Evolutionary conservation across 2,888 invertebrate species (phyloP), one percentile per base, ranked within the genome.

Genomic region (Trachelus troglodyta): DNA sequence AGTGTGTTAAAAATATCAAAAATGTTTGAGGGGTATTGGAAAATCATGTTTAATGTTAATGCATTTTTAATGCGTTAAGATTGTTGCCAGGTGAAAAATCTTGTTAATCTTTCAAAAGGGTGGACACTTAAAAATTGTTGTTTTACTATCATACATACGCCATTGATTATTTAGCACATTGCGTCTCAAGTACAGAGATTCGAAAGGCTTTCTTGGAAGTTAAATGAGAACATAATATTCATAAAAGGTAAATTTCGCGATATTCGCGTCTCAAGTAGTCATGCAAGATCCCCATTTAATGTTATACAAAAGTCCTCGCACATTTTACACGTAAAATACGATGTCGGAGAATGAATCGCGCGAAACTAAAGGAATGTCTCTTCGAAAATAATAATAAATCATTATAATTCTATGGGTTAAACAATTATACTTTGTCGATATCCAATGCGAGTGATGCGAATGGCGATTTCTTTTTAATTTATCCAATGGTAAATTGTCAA

Each of bases 341-440:
- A 71, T 12, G 69, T 69, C 15, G 71, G 4, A 23, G 34, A 31
- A 31, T 9, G 15, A 71, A 33, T 31, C 33, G 71, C 71, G 71
- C 31, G 34, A 71, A 71, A 34, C 31, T 71, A 71, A 71, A 71
- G 71, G 71, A 71, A 71, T 71, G 71, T 71, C 71, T 71, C 71
- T 31, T 71, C 71, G 34, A 71, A 71, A 71, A 71, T 71, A 71
- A 71, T 71, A 34, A 33, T 71, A 71, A 34, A 15, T 71, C 56
- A 9, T 33, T 71, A 71, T 34, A 71, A 12, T 71, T 71, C 33
- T 71, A 71, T 34, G 31, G 34, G 31, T 71, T 34, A 71, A 71
- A 71, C 71, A 71, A 31, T 71, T 71, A 71, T 71, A 34, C 31
- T 71, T 71, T 33, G 71, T 71, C 71, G 34, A 71, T 31, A 71